These are phyloP conservation scores for Anastrepha ludens DNA, from an alignment of 1,140 invertebrate genomes.

Conservation along the genomic window DNA sequence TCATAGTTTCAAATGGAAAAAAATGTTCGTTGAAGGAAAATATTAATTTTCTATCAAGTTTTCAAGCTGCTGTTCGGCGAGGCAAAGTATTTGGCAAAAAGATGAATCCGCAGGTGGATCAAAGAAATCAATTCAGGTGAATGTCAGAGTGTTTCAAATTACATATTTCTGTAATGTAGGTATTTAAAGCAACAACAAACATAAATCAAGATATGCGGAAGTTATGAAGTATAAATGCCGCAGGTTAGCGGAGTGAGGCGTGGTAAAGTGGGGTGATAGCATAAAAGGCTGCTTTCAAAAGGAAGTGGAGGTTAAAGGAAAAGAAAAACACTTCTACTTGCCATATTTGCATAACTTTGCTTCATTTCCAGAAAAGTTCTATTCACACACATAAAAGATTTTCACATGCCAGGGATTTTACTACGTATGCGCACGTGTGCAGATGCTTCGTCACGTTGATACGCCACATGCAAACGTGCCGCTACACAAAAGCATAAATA, in stretches of 20 bases:
- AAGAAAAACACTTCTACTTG: background rate
- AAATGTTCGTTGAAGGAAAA: background rate
- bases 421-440: background rate
- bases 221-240: background rate
- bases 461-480: background rate
- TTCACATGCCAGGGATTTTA: background rate
- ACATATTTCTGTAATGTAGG: background rate
- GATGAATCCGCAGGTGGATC: background rate
- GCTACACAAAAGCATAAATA: background rate
- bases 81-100: background rate
- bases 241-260: background rate
- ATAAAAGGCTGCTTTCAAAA: background rate
- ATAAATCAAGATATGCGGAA: background rate
- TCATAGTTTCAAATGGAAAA: too few species aligned
- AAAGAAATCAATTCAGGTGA: conserved; percentile 29
- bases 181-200: conserved; percentile 12
- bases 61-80: background rate
- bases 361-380: conserved; percentile 34
- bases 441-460: background rate
- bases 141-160: conserved; percentile 25
- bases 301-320: background rate
- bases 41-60: conserved; percentile 21
- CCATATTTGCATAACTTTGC: conserved; percentile 46
- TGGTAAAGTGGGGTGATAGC: background rate
- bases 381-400: background rate